Evolutionary conservation across 1,140 invertebrate genomes (phyloP).

Genomic region (Cherax destructor): DNA sequence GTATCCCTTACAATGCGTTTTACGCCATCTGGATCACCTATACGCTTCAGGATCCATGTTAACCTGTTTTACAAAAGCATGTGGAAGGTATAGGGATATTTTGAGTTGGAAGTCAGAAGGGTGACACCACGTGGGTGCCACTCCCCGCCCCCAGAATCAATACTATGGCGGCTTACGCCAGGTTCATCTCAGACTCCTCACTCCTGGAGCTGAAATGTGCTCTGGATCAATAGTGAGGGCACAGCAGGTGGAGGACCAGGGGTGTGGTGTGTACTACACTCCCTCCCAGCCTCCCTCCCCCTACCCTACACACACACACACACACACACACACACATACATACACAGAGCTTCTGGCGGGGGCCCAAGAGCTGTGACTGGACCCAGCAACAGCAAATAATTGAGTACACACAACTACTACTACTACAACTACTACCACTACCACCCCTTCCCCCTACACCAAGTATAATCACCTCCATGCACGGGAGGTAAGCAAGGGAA

Average conservation of each 20-base stretch:
- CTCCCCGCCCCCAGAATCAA: slow-evolving; percentile 11
- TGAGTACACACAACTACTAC: too few relatives aligned
- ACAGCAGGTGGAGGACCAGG: slow-evolving; percentile 6
- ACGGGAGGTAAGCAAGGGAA: background rate
- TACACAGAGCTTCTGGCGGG: too few relatives aligned
- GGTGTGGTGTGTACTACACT: background rate
- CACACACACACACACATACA: background rate
- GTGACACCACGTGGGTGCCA: slow-evolving; percentile 8
- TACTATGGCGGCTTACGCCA: slow-evolving; percentile 38
- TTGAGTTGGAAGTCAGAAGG: background rate
- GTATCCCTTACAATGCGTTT: too few relatives aligned
- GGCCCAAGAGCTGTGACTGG: too few relatives aligned
- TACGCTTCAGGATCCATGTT: too few relatives aligned
- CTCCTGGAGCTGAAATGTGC: slow-evolving; percentile 13
- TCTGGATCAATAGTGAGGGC: slow-evolving; percentile 22
- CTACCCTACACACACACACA: background rate
- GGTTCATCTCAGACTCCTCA: slow-evolving; percentile 16
- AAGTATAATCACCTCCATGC: too few relatives aligned
- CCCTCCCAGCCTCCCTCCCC: background rate
- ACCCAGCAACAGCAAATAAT: too few relatives aligned
- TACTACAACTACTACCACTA: too few relatives aligned
- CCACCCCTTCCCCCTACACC: too few relatives aligned
- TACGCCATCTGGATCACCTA: background rate
- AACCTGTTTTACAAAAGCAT: too few relatives aligned
- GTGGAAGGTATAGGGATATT: slow-evolving; percentile 12